Base-by-base conservation (phyloP, 2,888 invertebrate genomes). In the Podabrus alpinus region DNA sequence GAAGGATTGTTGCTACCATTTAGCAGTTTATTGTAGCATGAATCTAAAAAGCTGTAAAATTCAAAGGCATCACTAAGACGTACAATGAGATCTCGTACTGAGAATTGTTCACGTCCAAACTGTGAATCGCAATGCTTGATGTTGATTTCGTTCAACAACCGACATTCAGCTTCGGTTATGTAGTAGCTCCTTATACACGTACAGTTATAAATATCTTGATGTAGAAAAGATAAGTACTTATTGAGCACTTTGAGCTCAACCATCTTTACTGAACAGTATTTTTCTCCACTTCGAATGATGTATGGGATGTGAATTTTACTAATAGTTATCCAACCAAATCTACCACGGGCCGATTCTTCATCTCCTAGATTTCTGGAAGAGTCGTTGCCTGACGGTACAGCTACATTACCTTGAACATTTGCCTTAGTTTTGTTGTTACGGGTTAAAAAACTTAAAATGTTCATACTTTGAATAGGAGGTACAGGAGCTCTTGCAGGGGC, bases 251-350 rank as follows among this genome's bases (percentile, higher is more conserved):
- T 97, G 83, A 93, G 91, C 87, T 98, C 98, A 19, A 97, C 94
- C 92, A 98, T 97, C 72, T 97, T 91, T 69, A 98, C 97, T n/a
- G 97, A 95, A 85, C 96, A 95, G 86, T 95, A 97, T 86, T 94
- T 94, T 85, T 95, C 95, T 15, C 92, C 91, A 69, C 92, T 91
- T 16, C 98, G 91, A 84, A 94, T 93, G 79, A 98, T 95, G 86
- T 94, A 97, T 1, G 98, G 98, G 84, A 98, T 94, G 86, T 93
- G 92, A 81, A 92, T 92, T 83, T 94, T 94, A 77, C 95, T 96
- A 68, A 97, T 92, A 82, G 93, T 93, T 76, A 94, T 93, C 97
- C 97, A 98, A 70, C 97, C 97, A 86, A 97, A 98, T 83, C 94
- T 92, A 60, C 94, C 94, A 82, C 93, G 91, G 85, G 92, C 91